phyloP scores from a whole-genome alignment of 2,888 invertebrate genomes.

The Eretmocerus hayati region DNA sequence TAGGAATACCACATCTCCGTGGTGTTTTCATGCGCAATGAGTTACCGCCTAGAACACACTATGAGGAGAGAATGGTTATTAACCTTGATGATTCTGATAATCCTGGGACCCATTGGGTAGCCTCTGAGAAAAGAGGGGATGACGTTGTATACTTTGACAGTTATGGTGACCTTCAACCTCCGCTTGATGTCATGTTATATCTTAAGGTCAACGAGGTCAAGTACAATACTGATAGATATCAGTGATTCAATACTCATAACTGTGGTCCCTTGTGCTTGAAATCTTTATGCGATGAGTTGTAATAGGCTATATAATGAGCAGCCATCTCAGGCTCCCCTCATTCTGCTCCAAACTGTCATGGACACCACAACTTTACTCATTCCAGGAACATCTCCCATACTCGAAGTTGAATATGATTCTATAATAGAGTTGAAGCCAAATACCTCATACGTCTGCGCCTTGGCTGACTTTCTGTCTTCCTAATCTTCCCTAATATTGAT shows the following conservation, averaged over 20 bases:
- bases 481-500: neutral
- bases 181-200: slow-evolving; percentile 16
- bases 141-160: slow-evolving; percentile 21
- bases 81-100: slow-evolving; percentile 25
- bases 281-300: neutral
- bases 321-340: neutral
- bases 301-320: neutral
- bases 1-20: neutral
- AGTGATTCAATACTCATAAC: slow-evolving; percentile 9
- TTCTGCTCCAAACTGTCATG: neutral
- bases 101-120: slow-evolving; percentile 28
- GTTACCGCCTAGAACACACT: neutral
- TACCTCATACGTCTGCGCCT: neutral
- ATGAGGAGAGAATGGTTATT: slow-evolving; percentile 8
- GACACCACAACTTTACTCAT: neutral
- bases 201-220: slow-evolving; percentile 18
- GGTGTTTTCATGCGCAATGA: neutral
- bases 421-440: neutral
- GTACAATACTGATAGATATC: slow-evolving; percentile 21
- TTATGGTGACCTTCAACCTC: slow-evolving; percentile 21
- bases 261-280: neutral
- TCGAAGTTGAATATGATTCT: neutral
- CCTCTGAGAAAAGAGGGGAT: slow-evolving; percentile 19
- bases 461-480: neutral
- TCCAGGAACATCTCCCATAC: neutral